These are phyloP conservation scores for Delichon dasypus DNA, from an alignment of 2,797 vertebrate genomes.

Conservation along the genomic window DNA sequence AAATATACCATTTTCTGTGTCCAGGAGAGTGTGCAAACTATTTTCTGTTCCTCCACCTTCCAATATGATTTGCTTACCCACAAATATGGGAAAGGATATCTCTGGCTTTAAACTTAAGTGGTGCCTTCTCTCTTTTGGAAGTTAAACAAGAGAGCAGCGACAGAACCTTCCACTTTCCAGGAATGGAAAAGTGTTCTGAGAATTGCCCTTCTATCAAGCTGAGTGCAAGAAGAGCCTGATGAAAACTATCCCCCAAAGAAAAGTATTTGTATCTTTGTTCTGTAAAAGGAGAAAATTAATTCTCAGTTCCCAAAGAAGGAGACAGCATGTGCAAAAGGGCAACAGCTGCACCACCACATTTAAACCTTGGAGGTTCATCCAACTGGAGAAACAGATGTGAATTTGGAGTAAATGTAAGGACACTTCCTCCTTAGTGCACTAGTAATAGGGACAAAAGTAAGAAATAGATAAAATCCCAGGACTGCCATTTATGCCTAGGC, in stretches of 20 bases:
- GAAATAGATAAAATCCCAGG: neutral
- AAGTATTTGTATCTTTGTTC: neutral
- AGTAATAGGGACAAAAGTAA: neutral
- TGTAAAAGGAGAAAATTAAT: neutral
- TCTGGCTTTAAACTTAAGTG: neutral
- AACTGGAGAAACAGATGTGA: slow-evolving; percentile 45
- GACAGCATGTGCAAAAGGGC: neutral
- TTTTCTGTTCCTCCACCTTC: neutral
- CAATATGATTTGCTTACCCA: neutral
- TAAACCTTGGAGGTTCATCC: neutral
- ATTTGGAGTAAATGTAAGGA: neutral
- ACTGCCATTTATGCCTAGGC: neutral
- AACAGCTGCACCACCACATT: slow-evolving; percentile 20
- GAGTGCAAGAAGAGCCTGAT: neutral
- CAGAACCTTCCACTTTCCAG: neutral
- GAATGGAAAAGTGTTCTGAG: neutral
- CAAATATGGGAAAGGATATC: neutral
- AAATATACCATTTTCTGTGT: neutral
- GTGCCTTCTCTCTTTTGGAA: neutral
- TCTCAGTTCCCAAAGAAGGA: neutral
- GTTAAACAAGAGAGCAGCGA: neutral
- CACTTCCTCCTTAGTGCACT: neutral
- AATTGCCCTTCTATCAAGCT: neutral
- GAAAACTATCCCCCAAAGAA: neutral
- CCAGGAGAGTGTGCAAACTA: neutral